These are phyloP conservation scores for Aleiodes sp. DNA, from an alignment of 1,140 invertebrate genomes.

Conservation along the genomic window DNA sequence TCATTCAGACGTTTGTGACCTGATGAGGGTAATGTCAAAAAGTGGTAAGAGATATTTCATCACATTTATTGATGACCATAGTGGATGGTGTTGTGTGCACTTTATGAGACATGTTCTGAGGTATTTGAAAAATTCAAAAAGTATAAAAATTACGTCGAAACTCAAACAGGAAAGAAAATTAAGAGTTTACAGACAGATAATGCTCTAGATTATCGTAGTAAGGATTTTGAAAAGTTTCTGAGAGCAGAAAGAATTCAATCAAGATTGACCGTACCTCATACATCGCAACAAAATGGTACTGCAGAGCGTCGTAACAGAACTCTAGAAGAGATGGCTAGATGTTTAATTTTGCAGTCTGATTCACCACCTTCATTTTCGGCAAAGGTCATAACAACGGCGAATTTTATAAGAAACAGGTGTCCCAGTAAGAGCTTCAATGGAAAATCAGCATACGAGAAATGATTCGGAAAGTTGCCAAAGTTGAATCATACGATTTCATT, in stretches of 20 bases:
- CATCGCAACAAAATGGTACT: constrained; percentile 46
- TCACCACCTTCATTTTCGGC: constrained; percentile 35
- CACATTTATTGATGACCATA: constrained; percentile 56
- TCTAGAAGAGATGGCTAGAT: constrained; percentile 41
- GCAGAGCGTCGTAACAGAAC: constrained; percentile 47
- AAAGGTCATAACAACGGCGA: constrained; percentile 35
- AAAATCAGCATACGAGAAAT: constrained; percentile 38
- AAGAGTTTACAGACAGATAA: constrained; percentile 47
- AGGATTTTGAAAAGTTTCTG: constrained; percentile 33
- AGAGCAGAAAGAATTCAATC: constrained; percentile 9
- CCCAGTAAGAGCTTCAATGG: neutral
- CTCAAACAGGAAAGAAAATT: constrained; percentile 40
- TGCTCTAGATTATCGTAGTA: constrained; percentile 40
- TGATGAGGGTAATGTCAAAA: constrained; percentile 43
- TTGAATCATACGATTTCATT: constrained; percentile 36
- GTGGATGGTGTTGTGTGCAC: constrained; percentile 37
- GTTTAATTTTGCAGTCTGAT: constrained; percentile 36
- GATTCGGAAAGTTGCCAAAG: constrained; percentile 25
- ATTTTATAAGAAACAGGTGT: constrained; percentile 38
- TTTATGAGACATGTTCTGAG: constrained; percentile 43
- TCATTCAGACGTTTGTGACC: constrained; percentile 56
- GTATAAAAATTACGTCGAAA: constrained; percentile 41
- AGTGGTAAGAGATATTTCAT: constrained; percentile 54
- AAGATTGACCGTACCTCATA: neutral
- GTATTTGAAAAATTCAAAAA: constrained; percentile 39